These are phyloP conservation scores for Pheosia tremula DNA, from an alignment of 2,888 invertebrate genomes.

Conservation along the genomic window DNA sequence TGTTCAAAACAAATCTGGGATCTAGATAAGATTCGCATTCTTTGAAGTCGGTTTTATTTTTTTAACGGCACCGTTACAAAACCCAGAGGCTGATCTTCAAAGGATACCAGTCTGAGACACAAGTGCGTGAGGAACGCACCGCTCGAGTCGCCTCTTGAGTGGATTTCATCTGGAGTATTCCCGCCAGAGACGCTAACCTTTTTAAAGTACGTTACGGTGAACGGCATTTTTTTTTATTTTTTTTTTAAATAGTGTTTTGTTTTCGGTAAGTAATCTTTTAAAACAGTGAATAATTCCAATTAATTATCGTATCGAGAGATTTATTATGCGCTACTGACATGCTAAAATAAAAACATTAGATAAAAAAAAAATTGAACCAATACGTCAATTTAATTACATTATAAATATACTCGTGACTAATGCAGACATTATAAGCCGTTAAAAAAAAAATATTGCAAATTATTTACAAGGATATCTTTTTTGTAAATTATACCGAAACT, in stretches of 20 bases:
- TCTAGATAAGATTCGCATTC: slow-evolving; percentile 17
- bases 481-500: background rate
- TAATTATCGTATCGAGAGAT: too few relatives aligned
- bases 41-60: slow-evolving; percentile 32
- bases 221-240: background rate
- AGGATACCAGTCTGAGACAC: slow-evolving; percentile 34
- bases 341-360: too few relatives aligned
- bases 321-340: too few relatives aligned
- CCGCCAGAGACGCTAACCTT: background rate
- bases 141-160: slow-evolving; percentile 31
- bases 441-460: too few relatives aligned
- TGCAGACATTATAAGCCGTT: too few relatives aligned
- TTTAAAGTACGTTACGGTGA: background rate
- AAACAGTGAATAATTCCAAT: background rate
- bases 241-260: background rate
- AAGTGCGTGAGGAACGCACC: slow-evolving; percentile 37
- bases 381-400: too few relatives aligned
- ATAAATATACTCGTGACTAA: too few relatives aligned
- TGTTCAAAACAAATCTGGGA: slow-evolving; percentile 18
- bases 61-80: slow-evolving; percentile 14
- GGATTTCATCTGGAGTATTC: slow-evolving; percentile 28
- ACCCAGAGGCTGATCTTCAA: slow-evolving; percentile 25
- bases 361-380: too few relatives aligned
- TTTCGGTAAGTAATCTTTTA: background rate
- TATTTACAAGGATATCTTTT: background rate